phyloP scores from a whole-genome alignment of 2,888 invertebrate genomes.

The Holacanthella duospinosa region DNA sequence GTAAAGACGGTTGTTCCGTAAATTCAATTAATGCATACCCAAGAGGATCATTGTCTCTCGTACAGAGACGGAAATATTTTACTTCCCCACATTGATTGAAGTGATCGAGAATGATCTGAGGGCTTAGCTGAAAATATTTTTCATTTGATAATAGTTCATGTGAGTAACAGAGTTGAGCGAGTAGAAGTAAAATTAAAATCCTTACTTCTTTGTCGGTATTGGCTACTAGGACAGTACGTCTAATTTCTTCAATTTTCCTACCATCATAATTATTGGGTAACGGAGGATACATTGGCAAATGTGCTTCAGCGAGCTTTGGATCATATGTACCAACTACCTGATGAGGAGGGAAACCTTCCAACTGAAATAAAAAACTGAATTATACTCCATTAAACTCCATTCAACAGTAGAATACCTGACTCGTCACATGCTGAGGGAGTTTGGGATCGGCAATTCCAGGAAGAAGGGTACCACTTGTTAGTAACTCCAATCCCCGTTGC shows the following conservation, averaged over 20 bases:
- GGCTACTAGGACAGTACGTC: conserved; percentile 78
- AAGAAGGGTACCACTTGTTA: conserved; percentile 77
- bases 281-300: conserved; percentile 81
- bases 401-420: conserved; percentile 48
- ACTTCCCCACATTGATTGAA: conserved; percentile 83
- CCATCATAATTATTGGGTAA: conserved; percentile 78
- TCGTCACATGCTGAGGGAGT: conserved; percentile 79
- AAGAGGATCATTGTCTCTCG: conserved; percentile 62
- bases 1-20: conserved; percentile 77
- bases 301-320: conserved; percentile 68
- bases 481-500: conserved; percentile 80
- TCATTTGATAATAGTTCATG: not conserved
- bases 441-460: conserved; percentile 79
- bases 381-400: not conserved
- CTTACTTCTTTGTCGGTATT: conserved; percentile 51
- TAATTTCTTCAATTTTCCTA: conserved; percentile 85
- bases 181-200: not conserved
- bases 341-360: conserved; percentile 70
- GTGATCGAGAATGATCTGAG: conserved; percentile 78
- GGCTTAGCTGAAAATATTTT: conserved; percentile 39
- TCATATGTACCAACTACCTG: conserved; percentile 82
- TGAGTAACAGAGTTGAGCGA: too few relatives aligned
- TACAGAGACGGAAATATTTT: conserved; percentile 85
- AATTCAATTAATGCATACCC: conserved; percentile 85
- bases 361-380: conserved; percentile 37